These are phyloP conservation scores for Dorcus hopei DNA, from an alignment of 2,888 invertebrate genomes.

Conservation along the genomic window DNA sequence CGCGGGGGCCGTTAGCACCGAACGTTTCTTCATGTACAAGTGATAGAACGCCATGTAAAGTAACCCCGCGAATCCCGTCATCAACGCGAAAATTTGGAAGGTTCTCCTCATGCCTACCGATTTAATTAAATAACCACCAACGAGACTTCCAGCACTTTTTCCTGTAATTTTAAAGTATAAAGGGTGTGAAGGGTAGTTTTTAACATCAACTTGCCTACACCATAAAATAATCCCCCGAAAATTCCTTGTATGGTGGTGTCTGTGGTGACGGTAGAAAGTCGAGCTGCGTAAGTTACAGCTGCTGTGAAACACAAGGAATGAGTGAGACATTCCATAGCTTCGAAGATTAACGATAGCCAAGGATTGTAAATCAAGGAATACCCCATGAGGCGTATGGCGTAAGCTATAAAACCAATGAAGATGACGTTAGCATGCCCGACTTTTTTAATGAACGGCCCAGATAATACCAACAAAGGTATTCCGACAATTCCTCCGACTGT, in stretches of 20 bases:
- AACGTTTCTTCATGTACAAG: conserved; percentile 59
- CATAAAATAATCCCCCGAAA: conserved; percentile 76
- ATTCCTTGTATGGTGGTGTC: conserved; percentile 75
- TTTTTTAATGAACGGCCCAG: conserved; percentile 69
- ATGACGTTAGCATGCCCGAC: conserved; percentile 76
- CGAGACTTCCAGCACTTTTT: conserved; percentile 70
- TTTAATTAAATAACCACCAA: conserved; percentile 74
- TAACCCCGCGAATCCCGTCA: conserved; percentile 62
- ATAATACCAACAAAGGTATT: conserved; percentile 71
- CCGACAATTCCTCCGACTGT: conserved; percentile 76
- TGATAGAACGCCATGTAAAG: conserved; percentile 68
- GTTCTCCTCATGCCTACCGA: conserved; percentile 69
- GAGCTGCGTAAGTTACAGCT: conserved; percentile 74
- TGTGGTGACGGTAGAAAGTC: conserved; percentile 68
- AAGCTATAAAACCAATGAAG: conserved; percentile 74
- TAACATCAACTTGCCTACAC: conserved; percentile 59
- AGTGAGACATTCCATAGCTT: conserved; percentile 74
- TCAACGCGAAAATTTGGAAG: conserved; percentile 66
- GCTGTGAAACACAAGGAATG: conserved; percentile 73
- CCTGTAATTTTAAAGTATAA: conserved; percentile 48
- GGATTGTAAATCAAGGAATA: conserved; percentile 75
- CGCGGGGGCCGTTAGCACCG: conserved; percentile 57
- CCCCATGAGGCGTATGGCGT: conserved; percentile 68
- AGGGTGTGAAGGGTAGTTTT: too few species aligned
- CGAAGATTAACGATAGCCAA: conserved; percentile 72